Conservation (phyloP, 2,888 invertebrate genomes). For the Petrophora chlorosata region DNA sequence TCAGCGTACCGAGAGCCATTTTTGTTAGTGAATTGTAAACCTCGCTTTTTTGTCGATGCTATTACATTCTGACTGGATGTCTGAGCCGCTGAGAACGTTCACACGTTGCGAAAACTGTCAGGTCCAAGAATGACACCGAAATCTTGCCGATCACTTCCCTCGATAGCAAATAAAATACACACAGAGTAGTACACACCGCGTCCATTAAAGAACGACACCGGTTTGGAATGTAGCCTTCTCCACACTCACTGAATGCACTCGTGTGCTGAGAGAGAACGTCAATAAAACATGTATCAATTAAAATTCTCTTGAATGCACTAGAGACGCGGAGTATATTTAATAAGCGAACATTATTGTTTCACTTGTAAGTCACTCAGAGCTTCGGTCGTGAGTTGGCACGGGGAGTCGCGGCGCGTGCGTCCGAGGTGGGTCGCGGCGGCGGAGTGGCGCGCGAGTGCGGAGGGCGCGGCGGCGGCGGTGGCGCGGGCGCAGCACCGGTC, state of each 20-base stretch:
- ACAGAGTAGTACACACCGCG: slow-evolving; percentile 74
- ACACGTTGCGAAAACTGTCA: slow-evolving; percentile 39
- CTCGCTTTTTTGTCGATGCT: slow-evolving; percentile 37
- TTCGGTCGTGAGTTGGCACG: slow-evolving; percentile 29
- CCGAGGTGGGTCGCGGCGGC: slow-evolving; percentile 52
- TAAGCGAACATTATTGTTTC: slow-evolving; percentile 48
- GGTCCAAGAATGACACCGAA: slow-evolving; percentile 45
- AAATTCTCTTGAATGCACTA: slow-evolving; percentile 45
- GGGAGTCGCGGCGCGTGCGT: slow-evolving; percentile 51
- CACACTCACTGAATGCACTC: slow-evolving; percentile 72
- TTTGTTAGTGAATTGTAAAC: slow-evolving; percentile 49
- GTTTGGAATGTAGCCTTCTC: slow-evolving; percentile 81
- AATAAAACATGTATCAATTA: slow-evolving; percentile 46
- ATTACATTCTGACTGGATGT: slow-evolving; percentile 53
- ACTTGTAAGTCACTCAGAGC: slow-evolving; percentile 47
- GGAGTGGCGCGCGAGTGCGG: slow-evolving; percentile 53
- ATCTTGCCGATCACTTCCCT: slow-evolving; percentile 60
- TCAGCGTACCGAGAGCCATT: slow-evolving; percentile 77
- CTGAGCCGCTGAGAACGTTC: slow-evolving; percentile 28
- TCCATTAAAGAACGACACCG: slow-evolving; percentile 80
- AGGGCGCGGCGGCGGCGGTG: slow-evolving; percentile 34
- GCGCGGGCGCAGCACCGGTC: slow-evolving; percentile 50
- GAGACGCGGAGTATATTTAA: slow-evolving; percentile 43
- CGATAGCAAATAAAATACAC: slow-evolving; percentile 68
- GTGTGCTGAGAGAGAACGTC: slow-evolving; percentile 57